Conservation (phyloP, 2,888 invertebrate genomes). For the Cyaniris semiargus region DNA sequence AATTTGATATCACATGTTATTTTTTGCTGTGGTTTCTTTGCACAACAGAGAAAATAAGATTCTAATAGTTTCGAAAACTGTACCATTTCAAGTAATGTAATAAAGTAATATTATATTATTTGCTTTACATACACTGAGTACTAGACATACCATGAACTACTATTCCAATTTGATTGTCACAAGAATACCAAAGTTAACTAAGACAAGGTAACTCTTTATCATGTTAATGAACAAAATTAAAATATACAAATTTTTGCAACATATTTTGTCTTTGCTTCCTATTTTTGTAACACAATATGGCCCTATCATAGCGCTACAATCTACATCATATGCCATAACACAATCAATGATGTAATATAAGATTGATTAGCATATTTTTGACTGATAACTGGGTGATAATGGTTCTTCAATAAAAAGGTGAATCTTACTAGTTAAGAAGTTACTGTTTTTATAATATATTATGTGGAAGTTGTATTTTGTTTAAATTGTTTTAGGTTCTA, state of each 20-base stretch:
- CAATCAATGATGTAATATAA: slow-evolving; percentile 3
- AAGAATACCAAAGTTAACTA: neutral
- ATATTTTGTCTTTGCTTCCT: neutral
- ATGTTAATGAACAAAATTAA: slow-evolving; percentile 10
- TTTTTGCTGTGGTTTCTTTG: neutral
- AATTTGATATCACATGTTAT: slow-evolving; percentile 4
- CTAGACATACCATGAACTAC: neutral
- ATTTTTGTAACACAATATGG: neutral
- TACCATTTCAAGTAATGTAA: neutral
- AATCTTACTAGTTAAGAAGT: no score
- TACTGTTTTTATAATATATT: no score
- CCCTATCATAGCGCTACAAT: neutral
- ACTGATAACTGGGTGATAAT: neutral
- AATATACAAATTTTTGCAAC: neutral
- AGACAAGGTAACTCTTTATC: slow-evolving; percentile 21
- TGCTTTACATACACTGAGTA: neutral
- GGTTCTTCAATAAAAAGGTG: no score
- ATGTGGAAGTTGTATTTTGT: no score
- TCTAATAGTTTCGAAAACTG: neutral
- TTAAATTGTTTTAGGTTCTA: no score
- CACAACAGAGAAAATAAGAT: neutral
- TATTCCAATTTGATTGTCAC: slow-evolving; percentile 1
- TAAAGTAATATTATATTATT: neutral
- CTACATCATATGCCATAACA: neutral
- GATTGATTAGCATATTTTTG: slow-evolving; percentile 7